These are phyloP conservation scores for Cinclus cinclus DNA, from an alignment of 2,113 vertebrate genomes.

Conservation along the genomic window DNA sequence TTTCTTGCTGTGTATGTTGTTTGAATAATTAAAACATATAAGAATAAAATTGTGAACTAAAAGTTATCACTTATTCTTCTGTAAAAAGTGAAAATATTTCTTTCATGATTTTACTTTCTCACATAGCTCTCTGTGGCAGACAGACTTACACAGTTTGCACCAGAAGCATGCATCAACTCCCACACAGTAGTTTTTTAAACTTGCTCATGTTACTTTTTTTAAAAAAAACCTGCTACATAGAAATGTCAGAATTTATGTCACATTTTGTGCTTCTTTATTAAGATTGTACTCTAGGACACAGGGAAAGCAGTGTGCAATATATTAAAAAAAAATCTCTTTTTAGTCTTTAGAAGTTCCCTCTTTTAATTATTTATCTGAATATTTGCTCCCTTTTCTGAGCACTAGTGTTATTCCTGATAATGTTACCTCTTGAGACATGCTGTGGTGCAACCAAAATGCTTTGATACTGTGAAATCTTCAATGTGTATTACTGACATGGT, in stretches of 20 bases:
- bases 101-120: not conserved
- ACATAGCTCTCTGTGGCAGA: not conserved
- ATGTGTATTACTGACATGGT: not conserved
- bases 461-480: not conserved
- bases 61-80: not conserved
- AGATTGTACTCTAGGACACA: not conserved
- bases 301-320: not conserved
- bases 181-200: not conserved
- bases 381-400: not conserved
- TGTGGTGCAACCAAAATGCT: not conserved
- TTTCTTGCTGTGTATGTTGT: not conserved
- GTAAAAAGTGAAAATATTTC: not conserved
- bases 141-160: not conserved
- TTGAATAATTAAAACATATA: not conserved
- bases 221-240: not conserved
- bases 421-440: not conserved
- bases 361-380: constrained; percentile 6
- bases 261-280: not conserved
- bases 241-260: not conserved
- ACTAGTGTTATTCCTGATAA: not conserved
- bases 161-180: not conserved
- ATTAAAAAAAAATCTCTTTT: not conserved
- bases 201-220: not conserved
- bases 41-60: not conserved
- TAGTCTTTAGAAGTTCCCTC: not conserved